A percentile compares a stretch with the other conserved stretches of the same genome.
These are phyloP conservation scores for Apteryx owenii DNA, from an alignment of 2,113 vertebrate species.

Conservation along the genomic window DNA sequence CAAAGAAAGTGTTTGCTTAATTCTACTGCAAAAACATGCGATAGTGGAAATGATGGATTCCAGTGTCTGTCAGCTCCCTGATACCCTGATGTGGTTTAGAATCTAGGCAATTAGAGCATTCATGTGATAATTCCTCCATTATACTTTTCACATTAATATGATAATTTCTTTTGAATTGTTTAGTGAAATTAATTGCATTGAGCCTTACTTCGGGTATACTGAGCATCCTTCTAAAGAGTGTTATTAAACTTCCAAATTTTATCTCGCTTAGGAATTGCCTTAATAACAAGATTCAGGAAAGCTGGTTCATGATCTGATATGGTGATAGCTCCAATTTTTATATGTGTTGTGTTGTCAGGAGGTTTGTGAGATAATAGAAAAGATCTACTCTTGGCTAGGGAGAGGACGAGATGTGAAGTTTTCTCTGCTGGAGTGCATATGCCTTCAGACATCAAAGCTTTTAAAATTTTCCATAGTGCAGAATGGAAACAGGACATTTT, in stretches of 20 bases:
- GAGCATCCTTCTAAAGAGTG: background rate
- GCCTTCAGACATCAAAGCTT: slow-evolving; percentile 60
- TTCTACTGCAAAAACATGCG: background rate
- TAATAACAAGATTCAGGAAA: slow-evolving; percentile 1
- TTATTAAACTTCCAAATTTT: slow-evolving; percentile 11
- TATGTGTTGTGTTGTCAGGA: slow-evolving; percentile 20
- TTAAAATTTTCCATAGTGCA: slow-evolving; percentile 29
- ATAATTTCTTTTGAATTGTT: slow-evolving; percentile 34
- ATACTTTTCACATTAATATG: slow-evolving; percentile 26
- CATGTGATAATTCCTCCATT: slow-evolving; percentile 25
- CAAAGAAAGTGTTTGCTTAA: background rate
- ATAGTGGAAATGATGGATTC: slow-evolving; percentile 15
- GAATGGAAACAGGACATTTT: slow-evolving; percentile 58
- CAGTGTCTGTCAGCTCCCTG: background rate
- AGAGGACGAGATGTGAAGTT: slow-evolving; percentile 50
- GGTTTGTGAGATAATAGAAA: slow-evolving; percentile 33
- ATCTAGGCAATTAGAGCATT: slow-evolving; percentile 1
- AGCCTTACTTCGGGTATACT: background rate
- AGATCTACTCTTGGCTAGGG: slow-evolving; percentile 9
- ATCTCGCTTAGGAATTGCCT: background rate
- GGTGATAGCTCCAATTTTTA: background rate
- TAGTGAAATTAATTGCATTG: slow-evolving; percentile 27
- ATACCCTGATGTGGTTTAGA: background rate
- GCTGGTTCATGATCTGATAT: background rate
- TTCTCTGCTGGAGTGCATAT: slow-evolving; percentile 64